phyloP scores from a whole-genome alignment of 2,888 invertebrate species.

The Sinhomidia bicolor region DNA sequence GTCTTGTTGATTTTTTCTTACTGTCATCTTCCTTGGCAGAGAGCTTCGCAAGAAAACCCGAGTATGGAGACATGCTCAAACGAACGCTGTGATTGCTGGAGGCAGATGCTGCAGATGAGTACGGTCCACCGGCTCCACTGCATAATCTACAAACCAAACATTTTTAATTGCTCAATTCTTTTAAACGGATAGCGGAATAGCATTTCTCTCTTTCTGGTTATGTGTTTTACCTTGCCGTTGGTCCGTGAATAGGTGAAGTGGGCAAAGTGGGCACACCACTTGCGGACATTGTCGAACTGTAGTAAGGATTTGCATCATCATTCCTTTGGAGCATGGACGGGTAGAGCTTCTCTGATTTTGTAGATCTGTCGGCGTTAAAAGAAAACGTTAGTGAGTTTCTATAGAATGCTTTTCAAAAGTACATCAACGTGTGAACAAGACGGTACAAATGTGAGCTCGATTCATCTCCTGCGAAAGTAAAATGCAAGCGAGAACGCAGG shows the following conservation, averaged over 20 bases:
- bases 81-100: slow-evolving; percentile 78
- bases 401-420: too few species aligned
- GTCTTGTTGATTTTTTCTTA: slow-evolving; percentile 82
- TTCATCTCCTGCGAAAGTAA: too few species aligned
- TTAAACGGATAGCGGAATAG: too few species aligned
- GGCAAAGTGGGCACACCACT: slow-evolving; percentile 66
- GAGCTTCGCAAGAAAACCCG: slow-evolving; percentile 82
- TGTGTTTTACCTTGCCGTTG: slow-evolving; percentile 73
- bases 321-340: slow-evolving; percentile 93
- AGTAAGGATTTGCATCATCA: slow-evolving; percentile 89
- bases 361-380: too few species aligned
- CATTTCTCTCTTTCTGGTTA: too few species aligned
- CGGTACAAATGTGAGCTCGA: too few species aligned
- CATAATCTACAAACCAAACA: slow-evolving; percentile 60
- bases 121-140: slow-evolving; percentile 56
- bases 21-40: slow-evolving; percentile 87
- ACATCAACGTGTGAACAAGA: too few species aligned
- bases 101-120: slow-evolving; percentile 77
- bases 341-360: slow-evolving; percentile 96
- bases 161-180: too few species aligned
- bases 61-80: slow-evolving; percentile 82
- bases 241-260: slow-evolving; percentile 72
- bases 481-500: too few species aligned
- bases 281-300: slow-evolving; percentile 74
- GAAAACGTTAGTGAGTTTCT: too few species aligned